A percentile compares a stretch with the other conserved stretches of the same genome.
Conservation (phyloP, 2,888 invertebrate genomes). For the Ormyrus nitidulus region DNA sequence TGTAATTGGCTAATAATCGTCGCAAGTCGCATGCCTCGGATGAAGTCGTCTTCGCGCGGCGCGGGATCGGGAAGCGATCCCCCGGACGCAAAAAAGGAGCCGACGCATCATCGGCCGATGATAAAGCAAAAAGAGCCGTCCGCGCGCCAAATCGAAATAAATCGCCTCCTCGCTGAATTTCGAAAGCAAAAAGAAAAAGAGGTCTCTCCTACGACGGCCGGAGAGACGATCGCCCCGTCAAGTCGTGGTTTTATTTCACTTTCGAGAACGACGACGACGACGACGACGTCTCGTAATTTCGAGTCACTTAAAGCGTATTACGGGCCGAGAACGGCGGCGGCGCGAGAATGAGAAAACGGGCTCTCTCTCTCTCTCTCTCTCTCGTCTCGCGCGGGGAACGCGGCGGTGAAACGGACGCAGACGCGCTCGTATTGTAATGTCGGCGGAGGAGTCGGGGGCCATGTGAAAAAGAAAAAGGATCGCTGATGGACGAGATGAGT, state of each 20-base stretch:
- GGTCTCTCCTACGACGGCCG: too few species aligned
- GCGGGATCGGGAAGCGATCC: too few species aligned
- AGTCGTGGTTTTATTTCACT: constrained; percentile 29
- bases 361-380: too few species aligned
- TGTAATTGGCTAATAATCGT: constrained; percentile 11
- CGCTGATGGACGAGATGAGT: constrained; percentile 33
- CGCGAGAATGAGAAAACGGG: constrained; percentile 9
- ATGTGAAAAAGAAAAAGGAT: constrained; percentile 29
- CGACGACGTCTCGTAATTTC: constrained; percentile 42
- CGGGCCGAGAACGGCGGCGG: constrained; percentile 9
- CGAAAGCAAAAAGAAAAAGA: constrained; percentile 24
- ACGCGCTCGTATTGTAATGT: not conserved
- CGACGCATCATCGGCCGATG: not conserved
- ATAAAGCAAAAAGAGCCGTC: constrained; percentile 11
- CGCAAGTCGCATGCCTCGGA: not conserved
- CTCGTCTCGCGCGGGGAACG: too few species aligned
- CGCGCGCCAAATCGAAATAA: constrained; percentile 17
- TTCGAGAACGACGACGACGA: constrained; percentile 6
- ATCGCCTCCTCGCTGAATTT: constrained; percentile 21
- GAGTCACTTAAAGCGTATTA: constrained; percentile 45
- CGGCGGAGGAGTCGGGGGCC: not conserved
- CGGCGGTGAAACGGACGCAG: not conserved
- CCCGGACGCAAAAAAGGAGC: constrained; percentile 12
- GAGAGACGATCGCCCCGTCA: too few species aligned
- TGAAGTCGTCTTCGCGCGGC: constrained; percentile 6